Evolutionary conservation across 1,140 invertebrate genomes (phyloP).

Genomic region (silkworm (Bombyx mori)): DNA sequence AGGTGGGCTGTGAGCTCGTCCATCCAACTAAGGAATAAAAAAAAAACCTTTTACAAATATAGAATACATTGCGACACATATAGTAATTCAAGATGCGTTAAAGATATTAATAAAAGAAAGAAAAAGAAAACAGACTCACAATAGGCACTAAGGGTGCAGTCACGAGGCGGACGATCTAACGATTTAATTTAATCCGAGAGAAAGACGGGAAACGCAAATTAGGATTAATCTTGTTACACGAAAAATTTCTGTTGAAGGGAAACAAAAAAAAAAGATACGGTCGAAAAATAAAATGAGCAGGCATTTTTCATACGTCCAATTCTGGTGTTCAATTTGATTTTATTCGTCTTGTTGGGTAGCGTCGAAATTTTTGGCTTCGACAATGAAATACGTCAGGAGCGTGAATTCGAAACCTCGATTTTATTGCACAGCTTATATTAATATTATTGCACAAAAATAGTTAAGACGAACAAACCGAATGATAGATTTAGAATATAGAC

Average conservation of each 20-base stretch:
- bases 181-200: conserved; percentile 35
- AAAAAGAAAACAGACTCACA: not conserved
- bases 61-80: too few species aligned
- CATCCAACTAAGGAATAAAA: too few species aligned
- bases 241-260: conserved; percentile 13
- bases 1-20: too few species aligned
- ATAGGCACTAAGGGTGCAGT: conserved; percentile 13
- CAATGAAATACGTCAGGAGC: too few species aligned
- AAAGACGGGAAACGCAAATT: conserved; percentile 6
- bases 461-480: too few species aligned
- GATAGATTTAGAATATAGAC: too few species aligned
- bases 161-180: conserved; percentile 22
- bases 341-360: not conserved
- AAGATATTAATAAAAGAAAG: conserved; percentile 1
- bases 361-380: too few species aligned
- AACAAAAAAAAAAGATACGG: conserved; percentile 2
- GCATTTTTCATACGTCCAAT: not conserved
- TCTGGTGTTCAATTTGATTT: not conserved
- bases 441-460: too few species aligned
- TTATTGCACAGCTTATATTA: too few species aligned
- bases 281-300: not conserved
- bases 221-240: conserved; percentile 19
- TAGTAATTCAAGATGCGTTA: too few species aligned
- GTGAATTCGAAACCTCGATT: too few species aligned
- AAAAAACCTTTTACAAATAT: too few species aligned